phyloP scores from a whole-genome alignment of 2,888 invertebrate genomes.

The Lasioglossum oenotherae region DNA sequence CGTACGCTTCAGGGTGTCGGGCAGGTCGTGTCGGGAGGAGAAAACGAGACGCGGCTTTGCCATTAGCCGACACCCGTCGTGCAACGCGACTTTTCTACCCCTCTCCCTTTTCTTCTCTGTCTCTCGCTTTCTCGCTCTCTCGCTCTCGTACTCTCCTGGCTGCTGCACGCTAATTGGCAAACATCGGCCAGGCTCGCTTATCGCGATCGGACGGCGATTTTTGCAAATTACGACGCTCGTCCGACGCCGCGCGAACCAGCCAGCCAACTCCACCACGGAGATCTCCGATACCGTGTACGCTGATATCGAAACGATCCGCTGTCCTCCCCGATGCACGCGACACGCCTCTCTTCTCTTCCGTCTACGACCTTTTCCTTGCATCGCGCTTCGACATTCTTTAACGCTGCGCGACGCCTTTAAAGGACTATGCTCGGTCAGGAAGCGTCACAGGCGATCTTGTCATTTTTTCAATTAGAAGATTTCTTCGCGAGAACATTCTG shows the following conservation, averaged over 20 bases:
- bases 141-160: conserved; percentile 23
- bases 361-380: not conserved
- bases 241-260: conserved; percentile 58
- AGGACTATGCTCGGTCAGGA: not conserved
- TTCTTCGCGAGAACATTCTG: not conserved
- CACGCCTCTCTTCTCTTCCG: conserved; percentile 45
- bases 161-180: conserved; percentile 77
- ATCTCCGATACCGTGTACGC: conserved; percentile 76
- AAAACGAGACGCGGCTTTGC: conserved; percentile 69
- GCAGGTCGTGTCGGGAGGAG: conserved; percentile 65
- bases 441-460: not conserved
- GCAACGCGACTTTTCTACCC: conserved; percentile 49
- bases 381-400: conserved; percentile 16
- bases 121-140: conserved; percentile 9
- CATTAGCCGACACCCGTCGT: conserved; percentile 67
- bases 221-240: conserved; percentile 78
- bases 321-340: conserved; percentile 53
- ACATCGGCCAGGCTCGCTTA: conserved; percentile 74
- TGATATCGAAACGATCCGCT: conserved; percentile 70
- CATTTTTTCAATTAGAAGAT: not conserved
- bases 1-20: conserved; percentile 53
- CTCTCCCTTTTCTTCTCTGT: conserved; percentile 10
- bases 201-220: conserved; percentile 80
- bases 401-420: not conserved
- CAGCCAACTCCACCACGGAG: conserved; percentile 63